Evolutionary conservation across 2,888 invertebrate genomes (phyloP), one percentile per base, ranked within the genome.

Genomic region (Blastobasis adustella): DNA sequence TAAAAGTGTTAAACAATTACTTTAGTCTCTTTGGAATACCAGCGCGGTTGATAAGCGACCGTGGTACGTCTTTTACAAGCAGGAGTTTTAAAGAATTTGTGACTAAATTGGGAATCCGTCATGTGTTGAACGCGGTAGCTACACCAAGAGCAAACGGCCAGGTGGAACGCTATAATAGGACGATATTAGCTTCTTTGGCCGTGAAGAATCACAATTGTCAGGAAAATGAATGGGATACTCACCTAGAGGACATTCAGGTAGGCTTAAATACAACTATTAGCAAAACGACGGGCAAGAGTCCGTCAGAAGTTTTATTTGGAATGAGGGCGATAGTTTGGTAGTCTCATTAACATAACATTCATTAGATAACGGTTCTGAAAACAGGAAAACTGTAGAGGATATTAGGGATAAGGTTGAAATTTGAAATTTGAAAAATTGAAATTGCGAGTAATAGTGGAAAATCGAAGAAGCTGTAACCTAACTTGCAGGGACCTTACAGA

Each of bases 11-110:
- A 4, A 36, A 47, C 40, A 47, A 43, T 10, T 23, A 50, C 1
- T 37, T 10, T 10, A 45, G 52, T 8, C 10, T 50, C 0, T 55
- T 58, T 45, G 55, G 54, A 1, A 41, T 23, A 4, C 56, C 58
- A 7, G 10, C 5, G 4, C 6, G 56, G 1, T 50, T 58, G 6
- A 50, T 58, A 1, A 54, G 53, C 43, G 58, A 56, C 6, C 8
- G 54, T 9, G 55, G 55, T 36, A 44, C 44, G 1, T 49, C 55
- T 1, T 58, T 58, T 36, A 50, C 46, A n/a, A n/a, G n/a, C n/a
- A n/a, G n/a, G n/a, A n/a, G n/a, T n/a, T n/a, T n/a, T n/a, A n/a
- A n/a, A n/a, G n/a, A n/a, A n/a, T n/a, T n/a, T n/a, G n/a, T n/a
- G n/a, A n/a, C n/a, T n/a, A n/a, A n/a, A n/a, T n/a, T n/a, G n/a